phyloP scores from a whole-genome alignment of 2,888 invertebrate species.

The Vanessa cardui region DNA sequence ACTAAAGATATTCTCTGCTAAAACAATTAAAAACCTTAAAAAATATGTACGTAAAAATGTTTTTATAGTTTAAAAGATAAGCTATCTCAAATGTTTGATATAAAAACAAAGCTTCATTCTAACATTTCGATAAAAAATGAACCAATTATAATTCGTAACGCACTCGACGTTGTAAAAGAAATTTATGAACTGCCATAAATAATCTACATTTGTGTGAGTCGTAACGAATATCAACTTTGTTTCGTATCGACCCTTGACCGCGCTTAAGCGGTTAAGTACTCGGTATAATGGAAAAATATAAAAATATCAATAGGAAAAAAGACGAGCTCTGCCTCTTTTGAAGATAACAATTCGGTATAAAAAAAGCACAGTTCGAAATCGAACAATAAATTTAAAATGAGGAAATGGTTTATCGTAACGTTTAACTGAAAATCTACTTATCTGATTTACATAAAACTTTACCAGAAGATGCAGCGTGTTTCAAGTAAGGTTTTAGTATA shows the following conservation, averaged over 20 bases:
- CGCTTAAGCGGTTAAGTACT: constrained; percentile 60
- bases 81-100: constrained; percentile 14
- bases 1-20: constrained; percentile 12
- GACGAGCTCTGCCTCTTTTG: constrained; percentile 71
- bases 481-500: no score
- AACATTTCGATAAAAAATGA: constrained; percentile 40
- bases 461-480: no score
- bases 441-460: no score
- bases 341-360: constrained; percentile 66
- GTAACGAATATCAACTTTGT: constrained; percentile 56
- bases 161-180: constrained; percentile 49
- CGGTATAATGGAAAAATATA: constrained; percentile 46
- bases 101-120: constrained; percentile 15
- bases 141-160: constrained; percentile 52
- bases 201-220: constrained; percentile 50
- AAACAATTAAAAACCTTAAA: neutral
- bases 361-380: neutral
- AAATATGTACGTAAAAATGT: constrained; percentile 34
- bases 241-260: constrained; percentile 56
- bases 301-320: constrained; percentile 71
- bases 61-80: constrained; percentile 52
- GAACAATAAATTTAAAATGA: neutral
- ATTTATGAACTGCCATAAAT: constrained; percentile 46
- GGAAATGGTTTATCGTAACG: no score
- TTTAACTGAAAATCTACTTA: no score